Evolutionary conservation across 2,888 invertebrate genomes (phyloP).

Genomic region (Brachyopa scutellaris): DNA sequence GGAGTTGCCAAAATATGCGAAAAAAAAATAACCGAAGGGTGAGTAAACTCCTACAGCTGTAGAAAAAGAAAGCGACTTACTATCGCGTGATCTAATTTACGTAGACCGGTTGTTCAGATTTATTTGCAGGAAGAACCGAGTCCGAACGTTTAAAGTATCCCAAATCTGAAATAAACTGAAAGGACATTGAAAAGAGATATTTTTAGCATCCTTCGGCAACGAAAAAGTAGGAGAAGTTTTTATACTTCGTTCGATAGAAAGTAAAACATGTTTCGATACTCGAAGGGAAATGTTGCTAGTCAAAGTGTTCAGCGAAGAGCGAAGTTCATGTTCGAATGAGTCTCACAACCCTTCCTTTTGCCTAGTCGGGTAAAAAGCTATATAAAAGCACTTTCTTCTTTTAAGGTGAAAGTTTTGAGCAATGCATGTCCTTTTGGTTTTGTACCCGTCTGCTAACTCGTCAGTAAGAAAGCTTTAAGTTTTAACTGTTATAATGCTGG

Average conservation of each 20-base stretch:
- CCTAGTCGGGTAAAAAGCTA: neutral
- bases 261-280: conserved; percentile 31
- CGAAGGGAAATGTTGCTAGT: conserved; percentile 18
- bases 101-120: neutral
- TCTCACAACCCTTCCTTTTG: too few species aligned
- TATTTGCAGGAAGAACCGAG: conserved; percentile 8
- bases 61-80: conserved; percentile 1
- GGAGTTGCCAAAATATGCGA: conserved; percentile 16
- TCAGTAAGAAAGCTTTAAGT: too few species aligned
- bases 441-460: too few species aligned
- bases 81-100: conserved; percentile 19
- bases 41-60: neutral
- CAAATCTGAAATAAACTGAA: conserved; percentile 60
- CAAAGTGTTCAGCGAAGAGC: too few species aligned
- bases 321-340: too few species aligned
- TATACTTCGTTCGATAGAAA: neutral
- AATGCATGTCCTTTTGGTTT: too few species aligned
- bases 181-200: conserved; percentile 44
- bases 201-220: conserved; percentile 53
- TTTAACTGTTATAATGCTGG: neutral
- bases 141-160: conserved; percentile 55
- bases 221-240: neutral
- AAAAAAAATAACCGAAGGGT: conserved; percentile 3
- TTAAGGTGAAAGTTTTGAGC: conserved; percentile 15
- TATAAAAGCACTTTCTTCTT: neutral